Conservation (phyloP, 37 sponge, comb jelly and placozoan species). For the Oscarella lobularis region DNA sequence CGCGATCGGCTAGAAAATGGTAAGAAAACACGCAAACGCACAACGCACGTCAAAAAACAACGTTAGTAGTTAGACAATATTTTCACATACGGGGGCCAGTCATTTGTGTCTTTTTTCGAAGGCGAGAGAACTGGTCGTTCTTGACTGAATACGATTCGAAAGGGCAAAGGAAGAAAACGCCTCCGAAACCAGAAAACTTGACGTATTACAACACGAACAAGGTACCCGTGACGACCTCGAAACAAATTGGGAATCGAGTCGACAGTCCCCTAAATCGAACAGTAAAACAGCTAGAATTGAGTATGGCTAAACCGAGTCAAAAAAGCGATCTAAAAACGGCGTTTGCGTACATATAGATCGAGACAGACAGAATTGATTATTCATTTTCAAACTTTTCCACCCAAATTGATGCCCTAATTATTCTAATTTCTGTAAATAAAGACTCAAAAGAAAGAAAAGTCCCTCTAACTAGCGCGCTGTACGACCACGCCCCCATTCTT, state of each 20-base stretch:
- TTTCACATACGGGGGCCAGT: too few species aligned
- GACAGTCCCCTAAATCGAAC: neutral
- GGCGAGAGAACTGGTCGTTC: conserved; percentile 1
- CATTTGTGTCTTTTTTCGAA: neutral
- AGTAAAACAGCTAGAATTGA: neutral
- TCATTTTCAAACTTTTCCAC: too few species aligned
- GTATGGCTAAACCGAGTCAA: neutral
- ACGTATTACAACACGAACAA: neutral
- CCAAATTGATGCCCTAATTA: too few species aligned
- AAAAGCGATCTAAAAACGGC: neutral
- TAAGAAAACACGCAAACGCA: neutral
- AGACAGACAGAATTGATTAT: too few species aligned
- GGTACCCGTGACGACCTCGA: neutral
- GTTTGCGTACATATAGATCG: neutral
- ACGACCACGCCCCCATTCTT: too few species aligned
- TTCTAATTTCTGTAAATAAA: too few species aligned
- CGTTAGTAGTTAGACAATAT: too few species aligned
- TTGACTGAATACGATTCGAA: neutral
- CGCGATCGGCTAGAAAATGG: neutral
- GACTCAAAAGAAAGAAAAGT: too few species aligned
- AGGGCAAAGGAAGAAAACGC: neutral
- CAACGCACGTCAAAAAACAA: too few species aligned
- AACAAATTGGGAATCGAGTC: neutral
- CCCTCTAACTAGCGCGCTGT: too few species aligned
- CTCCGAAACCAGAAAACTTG: neutral